A percentile compares a stretch with the other conserved stretches of the same genome.
Conservation (phyloP, 2,113 vertebrate genomes). For the Erythrocercus mccallii region DNA sequence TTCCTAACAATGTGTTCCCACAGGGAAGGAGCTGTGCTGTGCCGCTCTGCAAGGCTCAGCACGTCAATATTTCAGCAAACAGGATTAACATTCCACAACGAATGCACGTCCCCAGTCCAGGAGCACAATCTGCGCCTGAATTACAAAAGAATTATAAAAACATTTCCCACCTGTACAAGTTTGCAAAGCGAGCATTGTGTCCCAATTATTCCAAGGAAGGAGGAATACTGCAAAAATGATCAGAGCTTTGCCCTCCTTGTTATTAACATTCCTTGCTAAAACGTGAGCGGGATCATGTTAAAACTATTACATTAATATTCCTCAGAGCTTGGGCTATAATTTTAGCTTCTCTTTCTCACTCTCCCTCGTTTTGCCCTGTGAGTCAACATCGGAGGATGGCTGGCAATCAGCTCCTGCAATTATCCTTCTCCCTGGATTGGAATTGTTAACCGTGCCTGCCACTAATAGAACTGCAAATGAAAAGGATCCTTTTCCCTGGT, state of each 20-base stretch:
- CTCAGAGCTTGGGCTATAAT: slow-evolving; percentile 49
- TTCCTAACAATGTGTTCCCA: not conserved
- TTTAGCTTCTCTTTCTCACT: slow-evolving; percentile 59
- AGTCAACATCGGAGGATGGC: slow-evolving; percentile 59
- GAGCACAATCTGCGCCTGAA: not conserved
- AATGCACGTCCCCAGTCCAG: not conserved
- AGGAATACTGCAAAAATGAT: slow-evolving; percentile 24
- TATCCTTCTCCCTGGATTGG: slow-evolving; percentile 59
- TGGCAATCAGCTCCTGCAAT: slow-evolving; percentile 70
- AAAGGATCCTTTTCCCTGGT: slow-evolving; percentile 40
- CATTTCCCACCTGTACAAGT: not conserved
- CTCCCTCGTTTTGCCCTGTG: slow-evolving; percentile 55
- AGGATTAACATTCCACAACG: not conserved
- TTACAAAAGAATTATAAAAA: not conserved
- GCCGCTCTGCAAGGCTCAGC: not conserved
- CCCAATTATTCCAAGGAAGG: slow-evolving; percentile 30
- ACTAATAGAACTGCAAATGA: slow-evolving; percentile 68
- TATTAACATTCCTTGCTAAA: slow-evolving; percentile 48
- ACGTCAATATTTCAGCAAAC: slow-evolving; percentile 10
- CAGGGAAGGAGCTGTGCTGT: not conserved
- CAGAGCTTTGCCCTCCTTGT: slow-evolving; percentile 3
- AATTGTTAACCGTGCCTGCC: slow-evolving; percentile 60
- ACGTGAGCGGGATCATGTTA: slow-evolving; percentile 41
- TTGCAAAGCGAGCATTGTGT: not conserved
- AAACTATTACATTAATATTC: slow-evolving; percentile 69